Conservation (phyloP, 2,113 vertebrate species). For the Hemiscyllium ocellatum region DNA sequence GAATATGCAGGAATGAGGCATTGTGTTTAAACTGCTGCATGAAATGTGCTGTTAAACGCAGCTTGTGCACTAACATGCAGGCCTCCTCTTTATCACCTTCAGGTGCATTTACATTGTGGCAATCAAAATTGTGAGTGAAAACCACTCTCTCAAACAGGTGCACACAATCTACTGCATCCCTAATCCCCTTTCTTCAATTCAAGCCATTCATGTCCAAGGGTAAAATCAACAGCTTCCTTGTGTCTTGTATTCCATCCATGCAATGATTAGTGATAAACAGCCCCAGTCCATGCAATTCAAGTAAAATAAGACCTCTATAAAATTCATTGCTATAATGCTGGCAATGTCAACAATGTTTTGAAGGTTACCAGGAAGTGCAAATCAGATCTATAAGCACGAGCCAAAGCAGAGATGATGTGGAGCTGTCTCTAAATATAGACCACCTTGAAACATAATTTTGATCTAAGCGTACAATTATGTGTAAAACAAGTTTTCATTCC, state of each 20-base stretch:
- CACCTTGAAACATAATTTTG: neutral
- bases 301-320: neutral
- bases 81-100: no score
- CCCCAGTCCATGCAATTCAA: neutral
- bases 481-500: neutral
- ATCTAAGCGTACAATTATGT: neutral
- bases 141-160: no score
- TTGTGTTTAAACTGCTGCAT: no score
- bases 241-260: neutral
- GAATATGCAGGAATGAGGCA: no score
- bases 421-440: neutral
- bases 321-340: neutral
- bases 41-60: no score
- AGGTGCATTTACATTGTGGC: no score
- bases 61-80: no score
- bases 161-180: no score
- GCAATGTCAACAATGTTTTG: neutral
- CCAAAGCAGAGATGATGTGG: neutral
- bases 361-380: neutral
- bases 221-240: neutral
- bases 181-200: no score
- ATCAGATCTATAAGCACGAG: neutral
- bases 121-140: no score
- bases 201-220: neutral
- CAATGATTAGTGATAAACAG: neutral